Base-by-base conservation (phyloP, 2,888 invertebrate genomes). In the Anagyrus pseudococci region DNA sequence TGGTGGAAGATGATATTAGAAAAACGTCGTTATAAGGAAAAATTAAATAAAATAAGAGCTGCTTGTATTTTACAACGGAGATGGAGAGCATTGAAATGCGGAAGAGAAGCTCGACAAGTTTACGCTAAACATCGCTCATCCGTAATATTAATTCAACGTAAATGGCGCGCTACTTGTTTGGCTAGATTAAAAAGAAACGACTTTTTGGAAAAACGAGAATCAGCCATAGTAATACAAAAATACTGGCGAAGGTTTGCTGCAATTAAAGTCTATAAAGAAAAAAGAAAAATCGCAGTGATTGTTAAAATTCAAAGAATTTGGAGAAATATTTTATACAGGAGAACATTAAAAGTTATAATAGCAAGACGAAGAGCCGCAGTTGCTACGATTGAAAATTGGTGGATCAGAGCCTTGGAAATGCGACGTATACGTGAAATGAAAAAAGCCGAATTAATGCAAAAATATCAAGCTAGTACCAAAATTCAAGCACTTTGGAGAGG, bases 401-500 rank as follows among this genome's bases (percentile, higher is more conserved):
- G 71, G 71, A 62, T 55, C 15, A 6, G 53, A 2, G 26, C 61
- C 8, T 40, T 6, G 1, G 58, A 55, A 25, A 44, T 67, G 40
- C 37, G 26, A 8, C 52, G 50, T 1, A 41, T 59, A 46, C 59
- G 54, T 8, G 13, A 49, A 17, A 44, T 49, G 2, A 74, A 79
- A 79, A 62, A 81, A 77, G 68, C 83, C 70, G 76, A 83, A 49
- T 73, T 58, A 8, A 44, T 26, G 80, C 58, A 78, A 75, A 55
- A 79, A 74, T 29, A 77, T 81, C 67, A 71, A 67, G 88, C 90
- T 4, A 89, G 87, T 13, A 82, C 82, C 2, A 84, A 84, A 72
- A 90, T 91, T 71, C 90, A 91, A 84, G 85, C 82, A 20, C n/a
- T 48, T n/a, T 84, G 84, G 84, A 78, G 78, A 69, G 83, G 83